Percentiles rank a stretch among this genome's conserved stretches.
These are phyloP conservation scores for Avahi laniger DNA, from an alignment of 2,797 vertebrate genomes.

Conservation along the genomic window DNA sequence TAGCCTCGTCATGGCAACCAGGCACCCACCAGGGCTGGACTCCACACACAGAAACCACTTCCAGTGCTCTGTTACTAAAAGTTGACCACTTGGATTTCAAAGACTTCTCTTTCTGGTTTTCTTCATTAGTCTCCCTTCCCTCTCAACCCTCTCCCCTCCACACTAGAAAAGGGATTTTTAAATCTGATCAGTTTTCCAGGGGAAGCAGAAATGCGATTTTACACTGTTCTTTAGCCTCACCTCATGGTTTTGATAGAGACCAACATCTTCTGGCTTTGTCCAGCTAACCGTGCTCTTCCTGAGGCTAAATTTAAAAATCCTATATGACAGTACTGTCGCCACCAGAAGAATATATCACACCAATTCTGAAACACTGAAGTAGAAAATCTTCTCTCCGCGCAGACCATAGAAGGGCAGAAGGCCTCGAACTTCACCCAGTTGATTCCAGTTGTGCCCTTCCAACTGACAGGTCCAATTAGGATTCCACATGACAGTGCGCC, in stretches of 20 bases:
- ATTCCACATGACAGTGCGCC: not conserved
- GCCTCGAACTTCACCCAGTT: not conserved
- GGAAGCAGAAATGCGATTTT: not conserved
- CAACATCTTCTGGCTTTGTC: not conserved
- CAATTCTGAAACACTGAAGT: not conserved
- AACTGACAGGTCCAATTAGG: no score
- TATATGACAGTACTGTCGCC: not conserved
- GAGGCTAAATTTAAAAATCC: not conserved
- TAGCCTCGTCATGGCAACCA: not conserved
- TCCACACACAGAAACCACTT: not conserved
- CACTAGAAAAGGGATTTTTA: not conserved
- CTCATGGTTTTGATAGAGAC: not conserved
- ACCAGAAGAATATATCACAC: not conserved
- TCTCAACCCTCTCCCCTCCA: not conserved
- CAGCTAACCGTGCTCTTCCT: not conserved
- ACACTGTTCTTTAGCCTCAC: not conserved
- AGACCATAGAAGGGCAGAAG: not conserved
- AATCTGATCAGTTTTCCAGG: not conserved
- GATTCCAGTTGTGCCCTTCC: not conserved
- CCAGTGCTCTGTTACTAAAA: not conserved
- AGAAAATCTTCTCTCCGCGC: not conserved
- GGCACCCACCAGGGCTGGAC: not conserved
- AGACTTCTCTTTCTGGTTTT: not conserved
- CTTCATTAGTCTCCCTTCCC: not conserved
- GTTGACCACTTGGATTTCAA: not conserved